A percentile compares a stretch with the other conserved stretches of the same genome.
Conservation (phyloP, 2,797 vertebrate genomes). For the Potorous gilbertii region DNA sequence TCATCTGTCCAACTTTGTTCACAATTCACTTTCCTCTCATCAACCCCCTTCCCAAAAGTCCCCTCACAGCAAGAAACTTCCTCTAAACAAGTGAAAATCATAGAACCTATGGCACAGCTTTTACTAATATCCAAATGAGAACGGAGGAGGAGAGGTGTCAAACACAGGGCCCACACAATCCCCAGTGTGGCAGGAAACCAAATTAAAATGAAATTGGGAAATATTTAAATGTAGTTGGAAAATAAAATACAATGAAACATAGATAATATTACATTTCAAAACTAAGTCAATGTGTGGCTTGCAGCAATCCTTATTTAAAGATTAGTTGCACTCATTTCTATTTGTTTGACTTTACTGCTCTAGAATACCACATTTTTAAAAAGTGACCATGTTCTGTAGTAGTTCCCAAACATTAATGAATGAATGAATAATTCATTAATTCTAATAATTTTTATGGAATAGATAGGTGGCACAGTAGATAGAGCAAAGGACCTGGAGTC, state of each 20-base stretch:
- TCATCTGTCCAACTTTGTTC: slow-evolving; percentile 9
- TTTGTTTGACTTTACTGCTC: no score
- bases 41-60: not conserved
- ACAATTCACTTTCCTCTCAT: slow-evolving; percentile 34
- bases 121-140: not conserved
- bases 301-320: no score
- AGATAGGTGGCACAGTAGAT: no score
- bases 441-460: no score
- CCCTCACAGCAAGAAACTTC: not conserved
- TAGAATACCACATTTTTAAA: no score
- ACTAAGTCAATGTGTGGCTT: no score
- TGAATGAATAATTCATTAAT: no score
- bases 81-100: not conserved
- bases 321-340: no score
- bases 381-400: no score
- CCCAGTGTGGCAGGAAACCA: not conserved
- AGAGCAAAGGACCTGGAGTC: no score
- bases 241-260: not conserved
- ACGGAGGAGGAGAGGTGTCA: not conserved
- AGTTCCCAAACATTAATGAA: no score
- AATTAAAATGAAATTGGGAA: not conserved
- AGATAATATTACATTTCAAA: not conserved
- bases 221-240: not conserved
- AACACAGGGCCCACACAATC: not conserved
- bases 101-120: not conserved